A percentile compares a stretch with the other conserved stretches of the same genome.
Conservation (phyloP, 2,113 vertebrate species). For the Sylvia atricapilla region DNA sequence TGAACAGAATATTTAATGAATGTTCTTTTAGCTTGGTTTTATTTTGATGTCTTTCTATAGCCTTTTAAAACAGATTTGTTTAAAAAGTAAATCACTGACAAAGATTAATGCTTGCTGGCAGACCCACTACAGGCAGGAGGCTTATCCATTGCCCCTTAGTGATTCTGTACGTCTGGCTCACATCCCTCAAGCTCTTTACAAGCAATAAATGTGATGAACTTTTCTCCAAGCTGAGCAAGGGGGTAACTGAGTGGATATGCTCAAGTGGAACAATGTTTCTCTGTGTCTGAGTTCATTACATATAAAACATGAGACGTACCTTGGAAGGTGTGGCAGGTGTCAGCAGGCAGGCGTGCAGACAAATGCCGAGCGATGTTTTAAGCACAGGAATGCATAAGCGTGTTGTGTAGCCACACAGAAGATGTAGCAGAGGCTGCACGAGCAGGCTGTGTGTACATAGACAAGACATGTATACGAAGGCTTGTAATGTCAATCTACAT, state of each 20-base stretch:
- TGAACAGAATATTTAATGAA: conserved; percentile 27
- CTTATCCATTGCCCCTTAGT: conserved; percentile 4
- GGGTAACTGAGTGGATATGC: neutral
- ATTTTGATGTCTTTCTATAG: conserved; percentile 15
- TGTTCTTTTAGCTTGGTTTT: conserved; percentile 31
- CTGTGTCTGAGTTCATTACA: neutral
- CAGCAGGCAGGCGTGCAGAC: neutral
- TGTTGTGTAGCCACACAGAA: neutral
- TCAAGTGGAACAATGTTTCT: neutral
- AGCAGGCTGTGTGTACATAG: neutral
- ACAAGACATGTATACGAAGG: neutral
- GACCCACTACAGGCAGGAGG: neutral
- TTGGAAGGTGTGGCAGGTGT: neutral
- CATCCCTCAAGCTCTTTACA: conserved; percentile 12
- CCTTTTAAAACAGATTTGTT: conserved; percentile 43
- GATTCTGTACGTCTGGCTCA: neutral
- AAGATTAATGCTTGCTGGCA: conserved; percentile 37
- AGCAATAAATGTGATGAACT: neutral
- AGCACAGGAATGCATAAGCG: neutral
- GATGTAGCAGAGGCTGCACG: neutral
- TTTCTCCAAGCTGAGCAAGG: neutral
- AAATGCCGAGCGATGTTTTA: neutral
- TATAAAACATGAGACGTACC: neutral
- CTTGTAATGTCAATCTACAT: neutral
- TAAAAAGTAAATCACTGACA: conserved; percentile 21